These are phyloP conservation scores for Xestia xanthographa DNA, from an alignment of 2,888 invertebrate species.

Conservation along the genomic window DNA sequence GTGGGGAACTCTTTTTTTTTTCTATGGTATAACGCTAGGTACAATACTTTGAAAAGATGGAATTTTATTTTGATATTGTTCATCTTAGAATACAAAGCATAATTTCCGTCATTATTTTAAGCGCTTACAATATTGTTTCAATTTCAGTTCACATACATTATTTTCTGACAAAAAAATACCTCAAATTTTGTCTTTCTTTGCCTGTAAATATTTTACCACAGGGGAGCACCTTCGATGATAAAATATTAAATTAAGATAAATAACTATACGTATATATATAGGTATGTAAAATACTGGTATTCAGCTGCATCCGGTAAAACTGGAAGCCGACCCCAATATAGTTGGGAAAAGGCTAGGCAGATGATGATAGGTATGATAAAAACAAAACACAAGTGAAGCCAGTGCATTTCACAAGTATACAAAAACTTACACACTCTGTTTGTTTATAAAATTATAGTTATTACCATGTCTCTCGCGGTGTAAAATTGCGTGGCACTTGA, in stretches of 20 bases:
- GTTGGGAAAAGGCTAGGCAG: too few relatives aligned
- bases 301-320: too few relatives aligned
- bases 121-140: fast-evolving
- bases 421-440: constrained; percentile 67
- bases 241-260: too few relatives aligned
- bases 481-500: constrained; percentile 57
- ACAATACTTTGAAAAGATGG: background rate
- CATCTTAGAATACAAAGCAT: background rate
- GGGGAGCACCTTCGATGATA: background rate
- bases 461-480: constrained; percentile 44
- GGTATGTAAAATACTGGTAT: too few relatives aligned
- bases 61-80: background rate
- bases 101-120: background rate
- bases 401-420: background rate
- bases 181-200: background rate
- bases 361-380: too few relatives aligned
- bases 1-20: background rate
- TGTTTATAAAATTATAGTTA: constrained; percentile 50
- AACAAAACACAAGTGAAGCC: constrained; percentile 2
- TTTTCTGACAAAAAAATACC: background rate
- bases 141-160: background rate
- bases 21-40: fast-evolving
- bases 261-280: too few relatives aligned
- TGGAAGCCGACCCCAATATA: too few relatives aligned
- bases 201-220: background rate